Percentiles rank a stretch among this genome's conserved stretches.
phyloP scores from a whole-genome alignment of 1,140 invertebrate species.

The Saccostrea glomerata region DNA sequence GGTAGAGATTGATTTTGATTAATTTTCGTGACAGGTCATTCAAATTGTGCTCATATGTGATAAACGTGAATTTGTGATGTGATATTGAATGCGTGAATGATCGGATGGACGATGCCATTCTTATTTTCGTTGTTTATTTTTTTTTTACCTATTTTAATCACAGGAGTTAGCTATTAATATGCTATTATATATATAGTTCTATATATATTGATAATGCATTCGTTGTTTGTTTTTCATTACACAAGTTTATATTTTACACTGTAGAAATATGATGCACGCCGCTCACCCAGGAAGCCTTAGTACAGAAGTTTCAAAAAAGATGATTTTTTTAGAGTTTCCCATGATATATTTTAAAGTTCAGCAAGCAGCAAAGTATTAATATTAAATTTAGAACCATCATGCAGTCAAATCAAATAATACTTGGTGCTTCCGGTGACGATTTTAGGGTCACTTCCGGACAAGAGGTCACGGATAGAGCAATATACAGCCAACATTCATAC shows the following conservation, averaged over 20 bases:
- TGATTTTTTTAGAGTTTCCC: background rate
- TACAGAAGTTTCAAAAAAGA: background rate
- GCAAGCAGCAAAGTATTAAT: background rate
- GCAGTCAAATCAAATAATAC: conserved; percentile 26
- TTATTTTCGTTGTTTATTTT: background rate
- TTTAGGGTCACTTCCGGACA: conserved; percentile 21
- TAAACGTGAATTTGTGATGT: conserved; percentile 25
- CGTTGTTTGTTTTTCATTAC: background rate
- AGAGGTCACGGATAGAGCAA: conserved; percentile 18
- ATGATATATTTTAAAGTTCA: background rate
- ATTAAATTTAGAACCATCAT: conserved; percentile 16
- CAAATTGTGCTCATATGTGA: conserved; percentile 11
- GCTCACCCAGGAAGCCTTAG: conserved; percentile 14
- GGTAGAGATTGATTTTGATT: background rate
- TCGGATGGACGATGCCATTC: background rate
- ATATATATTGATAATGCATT: conserved; percentile 25
- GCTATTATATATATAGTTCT: conserved; percentile 24
- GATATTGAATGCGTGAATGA: background rate
- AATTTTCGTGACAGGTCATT: background rate
- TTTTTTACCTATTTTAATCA: conserved; percentile 17
- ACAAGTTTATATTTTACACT: conserved; percentile 16
- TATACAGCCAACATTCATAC: conserved; percentile 22
- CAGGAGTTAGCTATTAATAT: background rate
- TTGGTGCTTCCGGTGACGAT: conserved; percentile 21
- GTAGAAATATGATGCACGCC: background rate